A percentile compares a stretch with the other conserved stretches of the same genome.
Evolutionary conservation across 2,797 vertebrate species (phyloP).

Genomic region (Bryconaethiops microstoma): DNA sequence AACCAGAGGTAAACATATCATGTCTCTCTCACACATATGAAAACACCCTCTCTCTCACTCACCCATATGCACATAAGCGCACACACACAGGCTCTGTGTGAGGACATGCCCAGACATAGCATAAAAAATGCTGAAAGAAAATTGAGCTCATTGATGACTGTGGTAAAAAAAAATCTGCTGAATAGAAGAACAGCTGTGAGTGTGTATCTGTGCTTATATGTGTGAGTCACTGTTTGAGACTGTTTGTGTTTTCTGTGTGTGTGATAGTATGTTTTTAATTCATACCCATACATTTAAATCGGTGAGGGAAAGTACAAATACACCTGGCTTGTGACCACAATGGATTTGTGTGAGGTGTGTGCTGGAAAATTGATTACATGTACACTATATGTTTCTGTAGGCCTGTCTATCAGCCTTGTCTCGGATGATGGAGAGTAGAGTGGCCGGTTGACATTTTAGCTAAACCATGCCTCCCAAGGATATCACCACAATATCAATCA

Average conservation of each 20-base stretch:
- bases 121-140: conserved; percentile 57
- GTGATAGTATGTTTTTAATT: conserved; percentile 35
- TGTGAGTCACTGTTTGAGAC: conserved; percentile 59
- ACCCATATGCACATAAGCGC: conserved; percentile 12
- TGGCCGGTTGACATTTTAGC: conserved; percentile 81
- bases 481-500: conserved; percentile 78
- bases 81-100: conserved; percentile 16
- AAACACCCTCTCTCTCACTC: conserved; percentile 3
- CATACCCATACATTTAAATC: background rate
- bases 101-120: conserved; percentile 37
- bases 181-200: conserved; percentile 76
- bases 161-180: conserved; percentile 55
- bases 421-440: conserved; percentile 64
- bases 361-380: background rate
- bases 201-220: conserved; percentile 68
- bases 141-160: conserved; percentile 76
- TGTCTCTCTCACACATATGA: conserved; percentile 22
- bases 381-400: conserved; percentile 5
- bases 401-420: conserved; percentile 65
- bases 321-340: too few relatives aligned
- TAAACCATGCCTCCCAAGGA: conserved; percentile 77
- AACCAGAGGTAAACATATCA: conserved; percentile 3
- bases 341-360: background rate
- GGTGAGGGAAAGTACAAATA: too few relatives aligned
- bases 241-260: conserved; percentile 31